phyloP scores from a whole-genome alignment of 2,113 vertebrate genomes.

The Otocyon megalotis region DNA sequence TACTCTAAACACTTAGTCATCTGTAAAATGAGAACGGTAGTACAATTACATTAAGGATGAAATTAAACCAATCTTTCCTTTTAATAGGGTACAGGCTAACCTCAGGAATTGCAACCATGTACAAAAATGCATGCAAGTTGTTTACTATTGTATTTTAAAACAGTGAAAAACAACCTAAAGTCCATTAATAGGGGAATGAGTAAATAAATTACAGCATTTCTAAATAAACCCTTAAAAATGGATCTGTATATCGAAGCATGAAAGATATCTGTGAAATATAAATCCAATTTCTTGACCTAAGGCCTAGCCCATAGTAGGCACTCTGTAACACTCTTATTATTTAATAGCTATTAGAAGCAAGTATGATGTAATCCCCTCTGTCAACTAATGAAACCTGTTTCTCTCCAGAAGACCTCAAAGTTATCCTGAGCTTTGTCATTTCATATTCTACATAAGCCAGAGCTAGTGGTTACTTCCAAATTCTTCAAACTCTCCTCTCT shows the following conservation, averaged over 20 bases:
- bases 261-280: neutral
- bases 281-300: neutral
- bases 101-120: neutral
- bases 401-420: neutral
- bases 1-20: neutral
- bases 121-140: neutral
- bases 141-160: neutral
- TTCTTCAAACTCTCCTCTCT: slow-evolving; percentile 8
- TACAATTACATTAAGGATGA: neutral
- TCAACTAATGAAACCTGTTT: neutral
- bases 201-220: neutral
- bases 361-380: neutral
- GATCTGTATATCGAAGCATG: neutral
- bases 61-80: neutral
- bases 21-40: neutral
- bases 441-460: neutral
- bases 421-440: neutral
- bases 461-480: neutral
- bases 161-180: neutral
- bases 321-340: neutral
- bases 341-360: neutral
- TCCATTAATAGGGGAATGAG: neutral
- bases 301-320: neutral
- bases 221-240: neutral
- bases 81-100: neutral